These are phyloP conservation scores for Conus canariensis DNA, from an alignment of 2,888 invertebrate genomes.

Conservation along the genomic window DNA sequence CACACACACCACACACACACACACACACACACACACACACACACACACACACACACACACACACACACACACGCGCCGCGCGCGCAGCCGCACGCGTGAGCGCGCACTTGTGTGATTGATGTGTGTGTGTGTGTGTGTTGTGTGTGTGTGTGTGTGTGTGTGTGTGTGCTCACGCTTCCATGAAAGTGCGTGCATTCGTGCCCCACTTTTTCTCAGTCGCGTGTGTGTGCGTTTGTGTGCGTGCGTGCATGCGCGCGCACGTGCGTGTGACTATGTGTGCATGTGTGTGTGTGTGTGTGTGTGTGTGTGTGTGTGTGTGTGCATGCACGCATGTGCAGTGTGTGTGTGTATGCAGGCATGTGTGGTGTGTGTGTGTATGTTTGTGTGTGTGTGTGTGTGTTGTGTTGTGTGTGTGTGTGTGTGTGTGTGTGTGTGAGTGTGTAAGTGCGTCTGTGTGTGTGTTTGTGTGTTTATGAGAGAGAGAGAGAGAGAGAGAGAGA, in stretches of 20 bases:
- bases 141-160: constrained; percentile 2
- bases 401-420: no score
- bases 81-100: neutral
- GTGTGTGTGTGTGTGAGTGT: no score
- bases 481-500: no score
- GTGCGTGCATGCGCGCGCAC: neutral
- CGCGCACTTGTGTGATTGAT: neutral
- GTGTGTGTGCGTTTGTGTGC: neutral
- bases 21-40: neutral
- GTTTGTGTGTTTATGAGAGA: no score
- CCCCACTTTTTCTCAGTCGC: neutral
- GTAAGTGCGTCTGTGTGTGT: no score
- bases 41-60: no score
- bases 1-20: neutral
- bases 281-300: neutral
- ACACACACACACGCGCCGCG: neutral
- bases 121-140: neutral
- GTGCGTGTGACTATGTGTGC: neutral
- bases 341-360: neutral
- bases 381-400: no score
- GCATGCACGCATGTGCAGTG: neutral
- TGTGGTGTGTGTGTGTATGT: no score
- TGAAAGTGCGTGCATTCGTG: neutral
- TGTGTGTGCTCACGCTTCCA: neutral
- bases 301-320: neutral